Conservation (phyloP, 2,888 invertebrate genomes). For the Teleiodes luculella region DNA sequence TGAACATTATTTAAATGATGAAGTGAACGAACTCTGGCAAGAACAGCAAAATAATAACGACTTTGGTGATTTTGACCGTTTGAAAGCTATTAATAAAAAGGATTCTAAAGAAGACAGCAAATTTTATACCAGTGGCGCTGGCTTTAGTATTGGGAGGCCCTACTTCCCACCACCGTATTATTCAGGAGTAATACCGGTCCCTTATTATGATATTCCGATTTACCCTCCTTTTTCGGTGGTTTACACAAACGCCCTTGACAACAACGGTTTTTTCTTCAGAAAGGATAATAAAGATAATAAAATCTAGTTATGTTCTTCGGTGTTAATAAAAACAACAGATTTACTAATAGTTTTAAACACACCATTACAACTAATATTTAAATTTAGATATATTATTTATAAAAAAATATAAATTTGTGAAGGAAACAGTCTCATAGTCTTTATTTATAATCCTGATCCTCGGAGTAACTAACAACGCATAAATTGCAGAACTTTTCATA, state of each 20-base stretch:
- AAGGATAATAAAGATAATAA: conserved; percentile 39
- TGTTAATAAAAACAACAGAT: no score
- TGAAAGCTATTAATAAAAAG: conserved; percentile 36
- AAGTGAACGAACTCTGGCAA: not conserved
- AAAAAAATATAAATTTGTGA: no score
- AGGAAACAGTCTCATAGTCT: no score
- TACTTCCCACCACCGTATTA: conserved; percentile 30
- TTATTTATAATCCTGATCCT: no score
- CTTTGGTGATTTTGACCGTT: conserved; percentile 27
- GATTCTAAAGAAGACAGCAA: conserved; percentile 44
- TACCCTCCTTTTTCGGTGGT: conserved; percentile 32
- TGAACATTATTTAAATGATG: not conserved
- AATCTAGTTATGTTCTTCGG: no score
- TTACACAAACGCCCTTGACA: conserved; percentile 28
- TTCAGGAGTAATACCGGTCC: conserved; percentile 41
- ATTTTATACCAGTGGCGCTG: conserved; percentile 28
- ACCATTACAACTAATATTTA: no score
- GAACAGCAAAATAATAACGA: not conserved
- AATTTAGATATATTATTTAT: no score
- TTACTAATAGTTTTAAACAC: no score
- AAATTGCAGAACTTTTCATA: no score
- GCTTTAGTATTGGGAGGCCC: conserved; percentile 29
- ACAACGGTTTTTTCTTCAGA: conserved; percentile 31
- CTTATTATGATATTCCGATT: conserved; percentile 37
- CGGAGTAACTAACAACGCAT: no score